These are phyloP conservation scores for Cotesia glomerata DNA, from an alignment of 1,140 invertebrate genomes.

Conservation along the genomic window DNA sequence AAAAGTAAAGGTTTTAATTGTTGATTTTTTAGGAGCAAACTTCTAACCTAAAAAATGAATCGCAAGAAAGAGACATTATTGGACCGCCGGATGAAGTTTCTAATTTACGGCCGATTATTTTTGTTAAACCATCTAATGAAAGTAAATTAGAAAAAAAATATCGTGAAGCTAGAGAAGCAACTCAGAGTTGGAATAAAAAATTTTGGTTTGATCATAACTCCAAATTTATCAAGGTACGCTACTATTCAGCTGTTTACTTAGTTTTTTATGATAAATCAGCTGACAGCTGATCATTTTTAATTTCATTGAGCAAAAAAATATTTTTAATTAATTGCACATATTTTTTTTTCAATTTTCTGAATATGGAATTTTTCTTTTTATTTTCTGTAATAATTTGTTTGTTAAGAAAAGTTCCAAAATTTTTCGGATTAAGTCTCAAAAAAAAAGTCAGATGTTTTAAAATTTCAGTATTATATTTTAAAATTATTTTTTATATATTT, in stretches of 20 bases:
- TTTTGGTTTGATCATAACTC: slow-evolving; percentile 83
- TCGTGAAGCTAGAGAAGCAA: slow-evolving; percentile 69
- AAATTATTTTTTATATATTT: too few relatives aligned
- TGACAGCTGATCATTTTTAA: not conserved
- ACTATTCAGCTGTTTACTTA: too few relatives aligned
- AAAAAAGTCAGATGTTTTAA: too few relatives aligned
- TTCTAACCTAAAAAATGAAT: slow-evolving; percentile 29
- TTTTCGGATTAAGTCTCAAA: too few relatives aligned
- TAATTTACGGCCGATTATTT: slow-evolving; percentile 76
- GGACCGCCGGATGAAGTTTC: slow-evolving; percentile 82
- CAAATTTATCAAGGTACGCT: slow-evolving; percentile 68
- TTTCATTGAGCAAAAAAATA: too few relatives aligned
- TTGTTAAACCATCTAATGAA: slow-evolving; percentile 70
- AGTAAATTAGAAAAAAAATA: slow-evolving; percentile 70
- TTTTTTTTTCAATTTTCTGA: too few relatives aligned
- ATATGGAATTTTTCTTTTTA: too few relatives aligned
- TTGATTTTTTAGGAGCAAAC: not conserved
- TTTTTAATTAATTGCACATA: too few relatives aligned
- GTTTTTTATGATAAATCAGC: not conserved
- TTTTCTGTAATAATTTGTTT: too few relatives aligned
- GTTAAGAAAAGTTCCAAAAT: too few relatives aligned
- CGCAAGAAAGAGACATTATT: slow-evolving; percentile 57
- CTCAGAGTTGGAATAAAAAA: slow-evolving; percentile 80
- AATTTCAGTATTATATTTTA: too few relatives aligned
- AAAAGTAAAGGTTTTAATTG: not conserved